phyloP scores from a whole-genome alignment of 2,797 vertebrate genomes.

The Rhynchotus rufescens region DNA sequence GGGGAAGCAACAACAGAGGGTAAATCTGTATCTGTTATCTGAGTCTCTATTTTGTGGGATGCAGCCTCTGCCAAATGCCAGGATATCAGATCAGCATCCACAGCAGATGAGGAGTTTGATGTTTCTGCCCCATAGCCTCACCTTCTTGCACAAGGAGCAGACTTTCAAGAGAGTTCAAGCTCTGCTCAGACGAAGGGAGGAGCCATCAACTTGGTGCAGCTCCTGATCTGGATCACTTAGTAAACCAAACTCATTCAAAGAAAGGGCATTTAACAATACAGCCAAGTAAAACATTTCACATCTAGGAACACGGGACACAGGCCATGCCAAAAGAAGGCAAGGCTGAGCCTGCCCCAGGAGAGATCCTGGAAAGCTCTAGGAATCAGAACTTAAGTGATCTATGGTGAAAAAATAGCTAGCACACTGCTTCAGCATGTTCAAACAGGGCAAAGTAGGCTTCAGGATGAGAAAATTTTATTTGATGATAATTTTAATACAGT shows the following conservation, averaged over 20 bases:
- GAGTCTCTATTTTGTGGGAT: neutral
- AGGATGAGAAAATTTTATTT: neutral
- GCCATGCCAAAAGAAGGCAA: neutral
- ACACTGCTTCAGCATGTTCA: neutral
- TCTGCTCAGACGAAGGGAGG: neutral
- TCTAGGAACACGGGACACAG: neutral
- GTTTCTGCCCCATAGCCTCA: neutral
- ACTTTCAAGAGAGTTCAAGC: neutral
- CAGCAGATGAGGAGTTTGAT: neutral
- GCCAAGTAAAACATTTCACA: neutral
- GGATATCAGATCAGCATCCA: neutral
- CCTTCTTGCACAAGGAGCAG: neutral
- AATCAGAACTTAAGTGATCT: neutral
- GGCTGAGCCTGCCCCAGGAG: neutral
- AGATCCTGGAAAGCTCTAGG: neutral
- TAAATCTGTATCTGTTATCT: neutral
- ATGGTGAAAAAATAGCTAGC: accelerated
- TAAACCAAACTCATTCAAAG: constrained; percentile 4
- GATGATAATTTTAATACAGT: neutral
- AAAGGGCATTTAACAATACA: constrained; percentile 13
- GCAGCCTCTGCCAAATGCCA: neutral
- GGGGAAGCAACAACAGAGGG: neutral
- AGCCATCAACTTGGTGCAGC: neutral
- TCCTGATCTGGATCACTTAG: neutral
- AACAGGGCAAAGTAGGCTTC: neutral